Evolutionary conservation across 2,113 vertebrate genomes (phyloP), one percentile per base, ranked within the genome.

Genomic region (Desmodus rotundus): DNA sequence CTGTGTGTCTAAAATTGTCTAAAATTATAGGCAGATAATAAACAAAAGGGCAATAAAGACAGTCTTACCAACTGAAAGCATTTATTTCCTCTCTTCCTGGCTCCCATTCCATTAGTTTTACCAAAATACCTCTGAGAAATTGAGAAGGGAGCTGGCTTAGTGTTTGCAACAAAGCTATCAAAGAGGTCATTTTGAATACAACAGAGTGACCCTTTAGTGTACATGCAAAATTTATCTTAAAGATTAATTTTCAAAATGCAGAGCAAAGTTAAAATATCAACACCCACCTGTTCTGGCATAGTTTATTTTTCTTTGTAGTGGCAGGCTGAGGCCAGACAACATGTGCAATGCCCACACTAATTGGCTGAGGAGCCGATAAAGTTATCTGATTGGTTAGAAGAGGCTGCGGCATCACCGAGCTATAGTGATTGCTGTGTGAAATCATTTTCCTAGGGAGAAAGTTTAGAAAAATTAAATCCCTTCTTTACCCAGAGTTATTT

Each of bases 271-370:
- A 81, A 96, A 83, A 47, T 73, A 87, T 61, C 3, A 91, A 77
- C 43, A 98, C 98, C 68, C 68, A 99, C 99, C 99, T 99, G 99
- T 99, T 99, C 95, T 98, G 98, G 98, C 99, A 99, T 80, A 99
- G 98, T 98, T 99, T 99, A 96, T 99, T 99, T 98, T 99, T 99
- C 98, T 99, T 99, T 97, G 99, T 99, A 97, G 99, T 98, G 95
- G 99, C 98, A 95, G 98, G 99, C 98, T 99, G 99, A 82, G 99
- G 99, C 99, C 99, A 99, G 97, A 99, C 99, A 89, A 99, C 99
- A 43, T 99, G 99, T 98, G 99, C 99, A 94, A 99, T 99, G 98
- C 99, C 99, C 98, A 99, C 99, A 82, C 99, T 99, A 97, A 99
- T 99, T 90, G 99, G 99, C 98, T 99, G 99, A 96, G 99, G 99